Evolutionary conservation across 2,888 invertebrate genomes (phyloP).

Genomic region (Acheta domesticus): DNA sequence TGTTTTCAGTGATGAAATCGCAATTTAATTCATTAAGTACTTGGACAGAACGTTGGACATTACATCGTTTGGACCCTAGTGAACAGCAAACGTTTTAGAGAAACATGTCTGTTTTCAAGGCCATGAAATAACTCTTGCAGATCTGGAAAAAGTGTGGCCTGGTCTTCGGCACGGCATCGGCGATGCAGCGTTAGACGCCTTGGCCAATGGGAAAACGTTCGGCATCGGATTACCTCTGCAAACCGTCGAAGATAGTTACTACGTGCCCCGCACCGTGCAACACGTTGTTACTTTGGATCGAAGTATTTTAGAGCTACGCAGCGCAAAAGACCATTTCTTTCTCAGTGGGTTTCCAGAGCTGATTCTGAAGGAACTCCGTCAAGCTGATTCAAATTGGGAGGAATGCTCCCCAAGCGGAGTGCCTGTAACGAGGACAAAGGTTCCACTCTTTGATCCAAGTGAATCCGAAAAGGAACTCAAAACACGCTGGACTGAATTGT

Average conservation of each 20-base stretch:
- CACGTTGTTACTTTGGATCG: background rate
- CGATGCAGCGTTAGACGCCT: background rate
- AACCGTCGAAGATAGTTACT: background rate
- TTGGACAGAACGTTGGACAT: background rate
- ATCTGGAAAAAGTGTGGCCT: background rate
- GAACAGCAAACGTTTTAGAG: background rate
- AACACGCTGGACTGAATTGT: too few species aligned
- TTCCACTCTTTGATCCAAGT: too few species aligned
- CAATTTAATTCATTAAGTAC: too few species aligned
- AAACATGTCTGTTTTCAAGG: constrained; percentile 18
- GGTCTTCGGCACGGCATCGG: background rate
- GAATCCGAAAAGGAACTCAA: too few species aligned
- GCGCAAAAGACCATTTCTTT: background rate
- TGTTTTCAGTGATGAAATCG: too few species aligned
- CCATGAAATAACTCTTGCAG: background rate
- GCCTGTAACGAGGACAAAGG: too few species aligned
- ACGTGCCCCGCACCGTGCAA: background rate
- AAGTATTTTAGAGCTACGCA: background rate
- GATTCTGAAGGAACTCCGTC: background rate
- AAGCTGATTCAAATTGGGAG: background rate
- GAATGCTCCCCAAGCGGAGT: background rate
- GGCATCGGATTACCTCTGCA: background rate
- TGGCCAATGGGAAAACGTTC: background rate
- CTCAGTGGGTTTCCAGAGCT: background rate
- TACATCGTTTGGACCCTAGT: background rate